Evolutionary conservation across 2,797 vertebrate species (phyloP), one percentile per base, ranked within the genome.

Genomic region (Enteromius radiatus): DNA sequence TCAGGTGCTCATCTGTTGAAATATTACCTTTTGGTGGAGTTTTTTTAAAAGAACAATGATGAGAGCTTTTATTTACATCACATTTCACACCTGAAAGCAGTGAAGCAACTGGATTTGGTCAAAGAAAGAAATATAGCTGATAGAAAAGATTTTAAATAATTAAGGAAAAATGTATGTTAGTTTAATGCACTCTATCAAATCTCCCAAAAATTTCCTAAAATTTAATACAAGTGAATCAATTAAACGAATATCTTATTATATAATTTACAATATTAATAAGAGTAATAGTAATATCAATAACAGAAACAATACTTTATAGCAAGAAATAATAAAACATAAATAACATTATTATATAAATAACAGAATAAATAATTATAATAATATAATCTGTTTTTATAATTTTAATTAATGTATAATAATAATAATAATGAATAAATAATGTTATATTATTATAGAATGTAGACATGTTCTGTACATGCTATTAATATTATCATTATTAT

Each of bases 1-100:
- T 59, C 59, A 43, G 52, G 28, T 71, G 75, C 28, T 77, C 41
- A 79, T 74, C 36, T 80, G 69, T 31, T 63, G 21, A 67, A 61
- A 64, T 70, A 52, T 41, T 14, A 12, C 26, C 7, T 28, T 31
- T 2, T 36, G n/a, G n/a, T 6, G 10, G 3, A 9, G 41, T 15
- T 64, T 31, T 63, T n/a, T 1, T 64, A 12, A n/a, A 77, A 28
- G 12, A n/a, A 47, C 9, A 65, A 47, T 5, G 26, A n/a, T 11
- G n/a, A 4, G 17, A 15, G 15, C 0, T 33, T 47, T 65, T 49
- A 36, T 78, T 65, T 65, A 65, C 19, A 23, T 12, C 6, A 65
- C 1, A 36, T 78, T n/a, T 19, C 3, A 63, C 8, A 65, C 43
- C 26, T 33, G 9, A 45, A 31, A 3, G 17, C 31, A 4, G 1